These are phyloP conservation scores for Sterrhoptilus dennistouni DNA, from an alignment of 2,113 vertebrate genomes.

Conservation along the genomic window DNA sequence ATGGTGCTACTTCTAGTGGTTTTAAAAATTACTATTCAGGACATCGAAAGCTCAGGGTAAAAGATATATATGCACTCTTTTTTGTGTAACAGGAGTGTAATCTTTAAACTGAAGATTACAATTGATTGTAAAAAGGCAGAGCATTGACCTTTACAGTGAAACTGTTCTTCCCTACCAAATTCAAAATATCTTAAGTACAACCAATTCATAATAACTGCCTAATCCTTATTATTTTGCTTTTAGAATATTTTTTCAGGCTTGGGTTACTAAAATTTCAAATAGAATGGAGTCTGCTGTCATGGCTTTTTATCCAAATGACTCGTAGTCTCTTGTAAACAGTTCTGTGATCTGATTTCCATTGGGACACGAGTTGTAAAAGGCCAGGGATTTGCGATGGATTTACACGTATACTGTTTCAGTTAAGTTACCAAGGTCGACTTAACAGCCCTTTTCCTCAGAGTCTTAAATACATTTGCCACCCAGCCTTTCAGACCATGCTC, in stretches of 20 bases:
- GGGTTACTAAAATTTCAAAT: constrained; percentile 83
- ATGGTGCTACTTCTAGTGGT: not conserved
- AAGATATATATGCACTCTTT: not conserved
- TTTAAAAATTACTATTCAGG: constrained; percentile 37
- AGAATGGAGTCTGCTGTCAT: constrained; percentile 75
- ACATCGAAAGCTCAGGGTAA: constrained; percentile 36
- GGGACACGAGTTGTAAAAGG: constrained; percentile 84
- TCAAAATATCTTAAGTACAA: constrained; percentile 72
- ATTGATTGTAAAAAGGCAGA: constrained; percentile 47
- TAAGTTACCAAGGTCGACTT: constrained; percentile 85
- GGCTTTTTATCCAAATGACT: constrained; percentile 87
- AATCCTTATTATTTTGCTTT: constrained; percentile 79
- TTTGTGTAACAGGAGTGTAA: constrained; percentile 45
- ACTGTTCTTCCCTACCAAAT: constrained; percentile 65
- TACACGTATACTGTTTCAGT: constrained; percentile 96
- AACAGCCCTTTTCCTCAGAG: constrained; percentile 78
- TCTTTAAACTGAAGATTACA: constrained; percentile 66
- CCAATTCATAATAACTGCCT: constrained; percentile 81
- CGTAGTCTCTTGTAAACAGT: constrained; percentile 86
- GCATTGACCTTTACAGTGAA: constrained; percentile 51
- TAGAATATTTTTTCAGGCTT: constrained; percentile 81
- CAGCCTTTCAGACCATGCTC: constrained; percentile 50
- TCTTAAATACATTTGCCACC: constrained; percentile 80
- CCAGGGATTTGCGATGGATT: constrained; percentile 91
- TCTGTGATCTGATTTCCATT: constrained; percentile 89